These are phyloP conservation scores for Ceyx cyanopectus DNA, from an alignment of 2,113 vertebrate species.

Conservation along the genomic window DNA sequence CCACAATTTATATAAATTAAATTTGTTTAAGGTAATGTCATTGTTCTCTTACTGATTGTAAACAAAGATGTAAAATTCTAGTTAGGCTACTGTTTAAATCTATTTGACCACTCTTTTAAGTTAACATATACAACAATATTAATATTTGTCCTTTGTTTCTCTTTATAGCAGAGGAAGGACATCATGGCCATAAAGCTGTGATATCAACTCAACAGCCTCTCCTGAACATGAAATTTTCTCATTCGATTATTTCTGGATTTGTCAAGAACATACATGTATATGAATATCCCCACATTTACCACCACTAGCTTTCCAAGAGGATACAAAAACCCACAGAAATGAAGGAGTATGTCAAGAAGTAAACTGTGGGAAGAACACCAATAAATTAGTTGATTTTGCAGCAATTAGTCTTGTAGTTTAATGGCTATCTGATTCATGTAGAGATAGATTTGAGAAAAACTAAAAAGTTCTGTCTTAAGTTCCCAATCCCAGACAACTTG, in stretches of 20 bases:
- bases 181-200: neutral
- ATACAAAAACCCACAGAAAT: neutral
- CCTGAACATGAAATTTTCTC: neutral
- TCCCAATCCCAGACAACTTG: neutral
- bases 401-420: neutral
- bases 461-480: neutral
- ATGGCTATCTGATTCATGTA: neutral
- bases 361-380: neutral
- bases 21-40: neutral
- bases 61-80: neutral
- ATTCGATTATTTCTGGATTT: neutral
- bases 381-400: accelerated
- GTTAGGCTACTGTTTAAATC: neutral
- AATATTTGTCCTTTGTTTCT: neutral
- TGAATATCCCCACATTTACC: neutral
- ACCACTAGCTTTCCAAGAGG: neutral
- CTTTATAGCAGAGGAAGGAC: neutral
- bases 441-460: neutral
- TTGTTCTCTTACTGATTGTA: neutral
- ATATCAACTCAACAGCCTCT: neutral
- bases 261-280: neutral
- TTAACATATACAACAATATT: neutral
- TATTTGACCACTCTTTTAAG: neutral
- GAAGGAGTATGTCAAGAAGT: neutral
- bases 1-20: neutral